phyloP scores from a whole-genome alignment of 2,113 vertebrate species.

The Acanthochromis polyacanthus region DNA sequence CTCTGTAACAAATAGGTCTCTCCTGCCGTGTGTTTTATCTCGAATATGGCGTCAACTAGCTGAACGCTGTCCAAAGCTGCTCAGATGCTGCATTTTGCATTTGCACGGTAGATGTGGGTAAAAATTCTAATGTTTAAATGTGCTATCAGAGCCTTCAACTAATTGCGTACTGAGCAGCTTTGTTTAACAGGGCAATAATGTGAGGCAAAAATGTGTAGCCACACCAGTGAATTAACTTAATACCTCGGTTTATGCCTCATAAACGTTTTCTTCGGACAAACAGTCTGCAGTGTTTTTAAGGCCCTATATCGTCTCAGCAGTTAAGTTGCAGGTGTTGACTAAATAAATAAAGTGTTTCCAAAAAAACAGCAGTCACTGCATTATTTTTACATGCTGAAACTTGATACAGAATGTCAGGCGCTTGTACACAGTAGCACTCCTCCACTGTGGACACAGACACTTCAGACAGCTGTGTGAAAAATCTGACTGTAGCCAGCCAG shows the following conservation, averaged over 20 bases:
- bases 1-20: background rate
- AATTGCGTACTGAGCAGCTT: constrained; percentile 36
- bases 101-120: constrained; percentile 32
- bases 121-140: constrained; percentile 53
- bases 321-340: no score
- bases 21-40: constrained; percentile 12
- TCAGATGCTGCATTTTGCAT: constrained; percentile 41
- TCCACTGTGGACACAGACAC: constrained; percentile 23
- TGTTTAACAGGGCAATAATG: constrained; percentile 57
- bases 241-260: no score
- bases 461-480: constrained; percentile 47
- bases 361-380: background rate
- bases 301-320: no score
- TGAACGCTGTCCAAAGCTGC: constrained; percentile 38
- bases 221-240: background rate
- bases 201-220: constrained; percentile 28
- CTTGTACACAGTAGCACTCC: constrained; percentile 3
- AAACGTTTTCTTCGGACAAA: background rate
- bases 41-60: background rate
- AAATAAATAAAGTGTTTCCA: background rate
- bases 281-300: no score
- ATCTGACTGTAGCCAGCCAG: constrained; percentile 31
- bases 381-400: background rate
- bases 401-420: background rate
- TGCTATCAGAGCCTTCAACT: constrained; percentile 43